Conservation (phyloP, 2,113 vertebrate genomes). For the Peromyscus polionotus region DNA sequence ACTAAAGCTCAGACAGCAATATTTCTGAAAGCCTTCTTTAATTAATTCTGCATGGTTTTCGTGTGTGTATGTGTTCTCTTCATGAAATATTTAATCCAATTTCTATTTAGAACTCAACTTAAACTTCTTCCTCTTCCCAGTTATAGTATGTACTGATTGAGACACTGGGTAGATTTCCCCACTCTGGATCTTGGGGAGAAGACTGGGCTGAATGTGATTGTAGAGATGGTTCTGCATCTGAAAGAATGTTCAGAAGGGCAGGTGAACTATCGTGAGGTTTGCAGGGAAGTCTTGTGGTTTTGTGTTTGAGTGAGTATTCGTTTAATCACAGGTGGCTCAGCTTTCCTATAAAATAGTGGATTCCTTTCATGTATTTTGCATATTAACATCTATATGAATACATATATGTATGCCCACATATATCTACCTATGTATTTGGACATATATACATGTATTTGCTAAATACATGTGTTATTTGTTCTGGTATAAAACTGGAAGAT, state of each 20-base stretch:
- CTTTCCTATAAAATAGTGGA: slow-evolving; percentile 22
- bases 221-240: background rate
- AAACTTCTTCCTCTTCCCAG: background rate
- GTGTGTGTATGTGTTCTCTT: background rate
- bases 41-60: slow-evolving; percentile 7
- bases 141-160: slow-evolving; percentile 9
- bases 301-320: slow-evolving; percentile 1
- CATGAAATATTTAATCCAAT: background rate
- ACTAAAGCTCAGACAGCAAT: background rate
- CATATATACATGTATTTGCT: background rate
- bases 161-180: background rate
- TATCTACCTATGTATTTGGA: background rate
- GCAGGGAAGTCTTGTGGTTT: background rate
- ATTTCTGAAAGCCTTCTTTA: slow-evolving; percentile 1
- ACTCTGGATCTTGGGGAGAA: background rate
- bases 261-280: slow-evolving; percentile 35
- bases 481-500: background rate
- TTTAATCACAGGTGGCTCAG: slow-evolving; percentile 27
- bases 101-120: background rate
- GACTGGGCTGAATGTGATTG: background rate
- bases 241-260: background rate
- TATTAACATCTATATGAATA: background rate
- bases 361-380: slow-evolving; percentile 40
- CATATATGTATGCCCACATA: background rate
- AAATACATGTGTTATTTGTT: background rate